These are phyloP conservation scores for Symphodus melops DNA, from an alignment of 2,113 vertebrate genomes.

Conservation along the genomic window DNA sequence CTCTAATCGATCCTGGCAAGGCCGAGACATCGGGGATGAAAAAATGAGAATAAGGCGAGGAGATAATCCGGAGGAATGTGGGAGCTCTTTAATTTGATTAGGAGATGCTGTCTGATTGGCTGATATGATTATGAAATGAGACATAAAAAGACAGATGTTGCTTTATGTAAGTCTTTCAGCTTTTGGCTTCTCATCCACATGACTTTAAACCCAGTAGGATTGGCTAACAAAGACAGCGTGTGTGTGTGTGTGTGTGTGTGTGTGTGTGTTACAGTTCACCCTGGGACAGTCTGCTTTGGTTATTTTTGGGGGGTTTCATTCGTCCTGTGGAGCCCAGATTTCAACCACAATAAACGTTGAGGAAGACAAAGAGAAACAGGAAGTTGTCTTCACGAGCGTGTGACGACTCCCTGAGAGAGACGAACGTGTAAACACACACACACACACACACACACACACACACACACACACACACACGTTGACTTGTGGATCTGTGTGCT, in stretches of 20 bases:
- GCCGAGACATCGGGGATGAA: neutral
- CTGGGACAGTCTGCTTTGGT: constrained; percentile 1
- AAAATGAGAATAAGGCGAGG: no score
- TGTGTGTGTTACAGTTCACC: constrained; percentile 7
- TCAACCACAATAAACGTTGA: neutral
- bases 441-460: neutral
- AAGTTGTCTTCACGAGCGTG: constrained; percentile 8
- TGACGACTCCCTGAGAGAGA: neutral
- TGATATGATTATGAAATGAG: neutral
- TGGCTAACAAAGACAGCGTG: neutral
- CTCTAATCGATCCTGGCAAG: neutral
- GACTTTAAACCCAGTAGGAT: neutral
- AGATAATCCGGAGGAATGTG: neutral
- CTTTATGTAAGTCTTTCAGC: neutral
- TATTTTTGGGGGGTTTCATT: neutral
- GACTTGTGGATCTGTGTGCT: neutral
- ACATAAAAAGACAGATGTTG: no score
- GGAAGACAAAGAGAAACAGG: constrained; percentile 15
- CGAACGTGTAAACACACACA: neutral
- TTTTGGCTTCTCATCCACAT: neutral
- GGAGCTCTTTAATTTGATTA: neutral
- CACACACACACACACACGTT: neutral
- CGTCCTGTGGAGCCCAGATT: neutral
- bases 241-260: neutral
- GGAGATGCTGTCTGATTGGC: neutral